phyloP scores from a whole-genome alignment of 2,797 vertebrate genomes.

The Clamator glandarius region DNA sequence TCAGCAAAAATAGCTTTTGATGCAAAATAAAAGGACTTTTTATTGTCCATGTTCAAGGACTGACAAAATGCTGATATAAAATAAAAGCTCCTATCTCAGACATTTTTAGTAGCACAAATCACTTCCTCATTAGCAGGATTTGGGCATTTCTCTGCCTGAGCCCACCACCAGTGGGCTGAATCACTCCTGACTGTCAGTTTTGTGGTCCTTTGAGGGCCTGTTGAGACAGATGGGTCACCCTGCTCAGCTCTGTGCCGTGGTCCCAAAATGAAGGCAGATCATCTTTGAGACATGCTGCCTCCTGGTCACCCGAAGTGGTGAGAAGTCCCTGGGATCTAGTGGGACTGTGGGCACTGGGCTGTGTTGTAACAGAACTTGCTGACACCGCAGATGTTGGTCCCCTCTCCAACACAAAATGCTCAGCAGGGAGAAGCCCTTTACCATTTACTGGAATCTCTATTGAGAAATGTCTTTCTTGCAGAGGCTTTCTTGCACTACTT shows the following conservation, averaged over 20 bases:
- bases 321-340: neutral
- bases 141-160: neutral
- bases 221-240: accelerated
- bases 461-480: neutral
- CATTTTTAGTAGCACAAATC: neutral
- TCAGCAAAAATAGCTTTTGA: neutral
- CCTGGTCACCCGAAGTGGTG: accelerated
- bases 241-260: neutral
- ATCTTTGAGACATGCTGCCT: too few relatives aligned
- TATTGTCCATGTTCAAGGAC: neutral
- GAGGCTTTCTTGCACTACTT: neutral
- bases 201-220: accelerated
- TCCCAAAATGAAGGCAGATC: neutral
- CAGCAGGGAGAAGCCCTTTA: neutral
- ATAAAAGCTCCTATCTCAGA: neutral
- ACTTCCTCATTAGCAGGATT: accelerated
- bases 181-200: neutral
- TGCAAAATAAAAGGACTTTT: neutral
- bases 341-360: neutral
- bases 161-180: neutral
- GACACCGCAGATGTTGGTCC: too few relatives aligned
- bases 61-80: neutral
- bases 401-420: accelerated
- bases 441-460: neutral
- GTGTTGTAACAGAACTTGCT: neutral